These are phyloP conservation scores for Anas platyrhynchos DNA, from an alignment of 2,113 vertebrate species.

Conservation along the genomic window DNA sequence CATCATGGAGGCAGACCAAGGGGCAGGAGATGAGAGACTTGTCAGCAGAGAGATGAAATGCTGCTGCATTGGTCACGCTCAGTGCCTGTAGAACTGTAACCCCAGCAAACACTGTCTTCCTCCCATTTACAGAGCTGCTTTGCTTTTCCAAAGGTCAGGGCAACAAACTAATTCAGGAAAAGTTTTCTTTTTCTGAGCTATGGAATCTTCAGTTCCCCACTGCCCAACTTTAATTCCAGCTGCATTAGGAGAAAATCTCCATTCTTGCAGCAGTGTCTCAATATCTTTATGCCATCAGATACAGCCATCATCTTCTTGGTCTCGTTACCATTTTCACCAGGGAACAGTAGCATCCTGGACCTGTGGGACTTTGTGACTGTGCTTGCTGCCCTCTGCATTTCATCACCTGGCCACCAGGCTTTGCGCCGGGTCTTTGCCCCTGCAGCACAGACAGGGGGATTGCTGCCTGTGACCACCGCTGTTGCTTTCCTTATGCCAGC, in stretches of 20 bases:
- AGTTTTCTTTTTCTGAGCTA: neutral
- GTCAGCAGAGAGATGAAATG: rapidly evolving
- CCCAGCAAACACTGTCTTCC: neutral
- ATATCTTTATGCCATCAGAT: conserved; percentile 6
- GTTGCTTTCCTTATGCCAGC: no score
- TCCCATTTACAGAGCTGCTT: neutral
- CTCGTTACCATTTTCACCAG: conserved; percentile 49
- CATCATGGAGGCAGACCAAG: rapidly evolving
- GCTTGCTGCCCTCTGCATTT: neutral
- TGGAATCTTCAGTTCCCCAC: neutral
- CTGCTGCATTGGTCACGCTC: neutral
- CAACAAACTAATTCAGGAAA: neutral
- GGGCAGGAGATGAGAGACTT: neutral
- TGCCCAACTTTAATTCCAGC: neutral
- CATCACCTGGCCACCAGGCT: neutral
- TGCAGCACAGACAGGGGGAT: no score
- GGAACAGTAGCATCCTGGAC: neutral
- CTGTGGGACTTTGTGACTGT: neutral
- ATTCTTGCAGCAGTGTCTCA: neutral
- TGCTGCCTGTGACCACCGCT: no score
- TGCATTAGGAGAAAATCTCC: conserved; percentile 1
- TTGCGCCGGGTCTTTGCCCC: neutral
- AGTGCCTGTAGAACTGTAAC: rapidly evolving
- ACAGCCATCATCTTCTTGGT: conserved; percentile 28
- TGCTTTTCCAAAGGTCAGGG: neutral